Base-by-base conservation (phyloP, 92 coral and sea anemone genomes). In the Siderastrea siderea region DNA sequence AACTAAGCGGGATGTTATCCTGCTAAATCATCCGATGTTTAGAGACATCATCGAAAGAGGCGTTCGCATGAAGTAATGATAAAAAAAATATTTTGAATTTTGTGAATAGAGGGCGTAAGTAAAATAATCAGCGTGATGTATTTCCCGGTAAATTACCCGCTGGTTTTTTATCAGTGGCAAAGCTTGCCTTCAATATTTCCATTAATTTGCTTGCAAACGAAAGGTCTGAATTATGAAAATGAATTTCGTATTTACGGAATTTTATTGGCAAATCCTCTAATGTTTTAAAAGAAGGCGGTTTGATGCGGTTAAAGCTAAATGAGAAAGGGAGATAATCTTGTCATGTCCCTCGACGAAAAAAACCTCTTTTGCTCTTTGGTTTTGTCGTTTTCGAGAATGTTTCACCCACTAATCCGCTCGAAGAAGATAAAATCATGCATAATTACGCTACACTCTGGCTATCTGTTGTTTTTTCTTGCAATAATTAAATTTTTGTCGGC, bases 401-500 rank as follows among this genome's bases (percentile, higher is more conserved):
- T 57, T 59, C 15, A 10, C 6, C 67, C 55, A 46, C 50, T 77
- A 77, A 77, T 17, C 57, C 16, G 7, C 16, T 46, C 53, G 2
- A 46, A 38, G 59, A 0, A 14, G 69, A 77, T 73, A 6, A 14
- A 17, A 60, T 60, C 73, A 38, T 47, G 43, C 47, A 46, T 60
- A 77, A 45, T 77, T 16, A 17, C 45, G 68, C 55, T 13, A 10
- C 11, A 46, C 13, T 60, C 2, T 60, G 50, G 44, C 38, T 75
- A 53, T 59, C 45, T 76, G 61, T 1, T 5, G 68, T 57, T 43
- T 57, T 48, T 12, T 11, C 47, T 58, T 7, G 13, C 14, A 6
- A 61, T 63, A 63, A 63, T 50, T 64, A 6, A 64, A 46, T 16
- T 79, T 79, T 51, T 79, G 12, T 16, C 38, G 3, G 84, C 72